Base-by-base conservation (phyloP, 2,113 vertebrate species). In the Campylomormyrus tamandua region DNA sequence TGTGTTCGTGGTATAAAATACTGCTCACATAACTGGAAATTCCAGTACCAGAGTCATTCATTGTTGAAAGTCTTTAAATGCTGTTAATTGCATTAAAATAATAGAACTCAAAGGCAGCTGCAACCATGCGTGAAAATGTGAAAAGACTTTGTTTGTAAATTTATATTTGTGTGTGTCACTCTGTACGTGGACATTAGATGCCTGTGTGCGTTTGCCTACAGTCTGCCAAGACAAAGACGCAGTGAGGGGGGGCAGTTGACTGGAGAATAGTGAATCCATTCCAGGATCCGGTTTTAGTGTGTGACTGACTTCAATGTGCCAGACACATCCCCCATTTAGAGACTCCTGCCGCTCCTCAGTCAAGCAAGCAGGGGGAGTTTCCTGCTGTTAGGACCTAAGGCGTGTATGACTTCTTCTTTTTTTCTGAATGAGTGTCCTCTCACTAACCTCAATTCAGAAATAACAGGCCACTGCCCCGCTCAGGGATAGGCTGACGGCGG, bases 321-420 rank as follows among this genome's bases (percentile, higher is more conserved):
- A 95, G 94, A 94, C 94, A 93, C 77, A 95, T 94, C 93, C 94
- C 93, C 94, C 94, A 94, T 95, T 95, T 94, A 94, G 94, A 94
- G 94, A 91, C 91, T 48, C 88, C 91, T 90, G 56, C 87, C 39
- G 46, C 45, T 87, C 88, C 90, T 89, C 90, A 87, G 92, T 92
- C 91, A 93, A 90, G 92, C 93, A 95, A 93, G 93, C 94, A 95
- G 93, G 95, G 96, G 45, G 83, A 84, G 83, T 84, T 84, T 84
- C 83, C 83, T 84, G 83, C 83, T 46, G 83, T 46, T 84, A n/a
- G 83, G 42, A 84, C 83, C 83, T 48, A 24, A 84, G 83, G 83
- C 83, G 45, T 84, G 6, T 84, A 84, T 84, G 83, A 84, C 39
- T 84, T 45, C 42, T 70, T 15, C 74, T 21, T 83, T 83, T 62